A percentile compares a stretch with the other conserved stretches of the same genome.
phyloP scores from a whole-genome alignment of 2,888 invertebrate species.

The Aelia acuminata region DNA sequence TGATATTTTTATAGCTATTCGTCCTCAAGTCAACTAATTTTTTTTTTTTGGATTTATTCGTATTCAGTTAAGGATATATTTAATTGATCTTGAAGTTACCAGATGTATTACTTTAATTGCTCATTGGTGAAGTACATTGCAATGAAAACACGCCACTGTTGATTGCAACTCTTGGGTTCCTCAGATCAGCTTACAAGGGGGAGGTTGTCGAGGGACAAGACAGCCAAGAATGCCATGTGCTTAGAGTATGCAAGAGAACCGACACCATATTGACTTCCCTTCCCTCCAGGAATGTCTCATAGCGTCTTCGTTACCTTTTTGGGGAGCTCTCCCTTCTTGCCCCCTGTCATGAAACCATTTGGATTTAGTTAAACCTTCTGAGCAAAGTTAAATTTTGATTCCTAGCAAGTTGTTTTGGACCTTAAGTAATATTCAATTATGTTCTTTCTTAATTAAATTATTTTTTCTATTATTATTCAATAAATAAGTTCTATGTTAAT shows the following conservation, averaged over 20 bases:
- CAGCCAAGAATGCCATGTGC: neutral
- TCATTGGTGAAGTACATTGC: too few species aligned
- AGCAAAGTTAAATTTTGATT: neutral
- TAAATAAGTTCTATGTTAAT: too few species aligned
- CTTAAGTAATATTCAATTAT: neutral
- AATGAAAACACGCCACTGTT: neutral
- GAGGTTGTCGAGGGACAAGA: conserved; percentile 13
- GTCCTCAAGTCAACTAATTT: too few species aligned
- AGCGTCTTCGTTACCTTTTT: conserved; percentile 39
- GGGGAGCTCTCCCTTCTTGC: neutral
- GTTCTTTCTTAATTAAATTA: neutral
- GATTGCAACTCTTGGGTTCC: neutral
- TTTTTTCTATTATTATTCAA: too few species aligned
- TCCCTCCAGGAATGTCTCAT: conserved; percentile 12
- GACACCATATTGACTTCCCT: conserved; percentile 13
- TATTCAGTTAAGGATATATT: too few species aligned
- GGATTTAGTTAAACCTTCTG: neutral
- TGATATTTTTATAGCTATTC: too few species aligned
- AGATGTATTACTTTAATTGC: too few species aligned
- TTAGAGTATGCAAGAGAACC: conserved; percentile 17
- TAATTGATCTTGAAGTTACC: too few species aligned
- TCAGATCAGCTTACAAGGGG: neutral
- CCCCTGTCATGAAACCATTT: conserved; percentile 4
- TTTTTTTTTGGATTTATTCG: too few species aligned
- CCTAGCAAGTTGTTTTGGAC: neutral